Evolutionary conservation across 2,888 invertebrate species (phyloP).

Genomic region (Parnassius mnemosyne): DNA sequence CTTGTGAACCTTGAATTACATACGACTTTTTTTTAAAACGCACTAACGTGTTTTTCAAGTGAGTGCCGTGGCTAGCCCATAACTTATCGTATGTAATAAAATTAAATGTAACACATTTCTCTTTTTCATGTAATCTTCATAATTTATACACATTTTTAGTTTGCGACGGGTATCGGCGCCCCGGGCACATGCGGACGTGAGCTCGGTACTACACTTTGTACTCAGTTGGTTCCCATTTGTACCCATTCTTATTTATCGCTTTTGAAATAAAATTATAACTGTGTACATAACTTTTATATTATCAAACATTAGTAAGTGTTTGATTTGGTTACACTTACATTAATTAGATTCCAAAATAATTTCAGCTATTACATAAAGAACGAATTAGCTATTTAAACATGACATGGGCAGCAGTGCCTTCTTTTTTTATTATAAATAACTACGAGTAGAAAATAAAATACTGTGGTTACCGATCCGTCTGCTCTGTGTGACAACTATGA

Average conservation of each 20-base stretch:
- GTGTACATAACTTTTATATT: background rate
- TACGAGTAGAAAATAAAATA: no score
- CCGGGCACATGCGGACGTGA: constrained; percentile 46
- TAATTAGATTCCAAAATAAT: no score
- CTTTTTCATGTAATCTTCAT: constrained; percentile 79
- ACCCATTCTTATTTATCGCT: constrained; percentile 34
- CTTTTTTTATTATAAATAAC: no score
- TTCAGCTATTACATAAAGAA: no score
- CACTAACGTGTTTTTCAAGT: constrained; percentile 69
- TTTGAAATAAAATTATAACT: constrained; percentile 38
- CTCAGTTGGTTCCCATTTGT: constrained; percentile 33
- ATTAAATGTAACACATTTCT: constrained; percentile 81
- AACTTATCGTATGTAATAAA: constrained; percentile 80
- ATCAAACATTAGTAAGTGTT: no score
- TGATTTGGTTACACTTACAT: no score
- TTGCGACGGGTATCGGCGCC: constrained; percentile 69
- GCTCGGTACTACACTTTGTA: constrained; percentile 36
- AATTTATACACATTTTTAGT: constrained; percentile 79
- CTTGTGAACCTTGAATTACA: constrained; percentile 7
- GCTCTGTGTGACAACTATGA: no score
- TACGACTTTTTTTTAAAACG: constrained; percentile 35
- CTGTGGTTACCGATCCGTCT: no score
- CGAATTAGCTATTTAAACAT: no score
- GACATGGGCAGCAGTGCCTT: no score
- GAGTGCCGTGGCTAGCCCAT: constrained; percentile 71